A percentile compares a stretch with the other conserved stretches of the same genome.
These are phyloP conservation scores for Tyria jacobaeae DNA, from an alignment of 2,888 invertebrate species.

Conservation along the genomic window DNA sequence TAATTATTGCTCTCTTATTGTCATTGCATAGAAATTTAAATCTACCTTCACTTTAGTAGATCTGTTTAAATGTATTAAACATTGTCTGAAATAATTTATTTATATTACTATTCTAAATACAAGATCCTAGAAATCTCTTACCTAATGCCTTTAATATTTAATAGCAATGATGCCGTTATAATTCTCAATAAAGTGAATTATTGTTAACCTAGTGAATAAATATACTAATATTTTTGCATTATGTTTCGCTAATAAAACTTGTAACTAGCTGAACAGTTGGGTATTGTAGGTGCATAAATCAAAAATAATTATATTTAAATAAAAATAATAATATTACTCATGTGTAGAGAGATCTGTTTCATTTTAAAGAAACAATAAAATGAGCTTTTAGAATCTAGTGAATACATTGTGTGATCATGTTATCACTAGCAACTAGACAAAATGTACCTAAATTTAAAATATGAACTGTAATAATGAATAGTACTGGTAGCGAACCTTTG, in stretches of 20 bases:
- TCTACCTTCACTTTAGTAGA: slow-evolving; percentile 9
- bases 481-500: slow-evolving; percentile 63
- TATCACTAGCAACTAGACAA: slow-evolving; percentile 36
- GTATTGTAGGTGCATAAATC: slow-evolving; percentile 24
- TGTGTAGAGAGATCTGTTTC: slow-evolving; percentile 39
- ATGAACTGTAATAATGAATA: slow-evolving; percentile 45
- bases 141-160: slow-evolving; percentile 42
- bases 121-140: slow-evolving; percentile 32
- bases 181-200: slow-evolving; percentile 31
- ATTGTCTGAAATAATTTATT: slow-evolving; percentile 18
- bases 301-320: slow-evolving; percentile 20
- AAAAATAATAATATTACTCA: slow-evolving; percentile 14
- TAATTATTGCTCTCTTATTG: slow-evolving; percentile 27
- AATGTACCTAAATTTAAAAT: slow-evolving; percentile 47
- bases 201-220: slow-evolving; percentile 33
- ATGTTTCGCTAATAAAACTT: slow-evolving; percentile 36
- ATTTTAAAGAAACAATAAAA: slow-evolving; percentile 47
- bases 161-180: slow-evolving; percentile 31
- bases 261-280: slow-evolving; percentile 22
- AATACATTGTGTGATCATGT: slow-evolving; percentile 44
- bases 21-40: slow-evolving; percentile 16
- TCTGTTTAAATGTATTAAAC: slow-evolving; percentile 17
- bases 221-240: slow-evolving; percentile 35
- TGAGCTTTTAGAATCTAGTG: slow-evolving; percentile 61
- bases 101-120: slow-evolving; percentile 13